A percentile compares a stretch with the other conserved stretches of the same genome.
phyloP scores from a whole-genome alignment of 2,797 vertebrate species.

The Pseudocheirus occidentalis region DNA sequence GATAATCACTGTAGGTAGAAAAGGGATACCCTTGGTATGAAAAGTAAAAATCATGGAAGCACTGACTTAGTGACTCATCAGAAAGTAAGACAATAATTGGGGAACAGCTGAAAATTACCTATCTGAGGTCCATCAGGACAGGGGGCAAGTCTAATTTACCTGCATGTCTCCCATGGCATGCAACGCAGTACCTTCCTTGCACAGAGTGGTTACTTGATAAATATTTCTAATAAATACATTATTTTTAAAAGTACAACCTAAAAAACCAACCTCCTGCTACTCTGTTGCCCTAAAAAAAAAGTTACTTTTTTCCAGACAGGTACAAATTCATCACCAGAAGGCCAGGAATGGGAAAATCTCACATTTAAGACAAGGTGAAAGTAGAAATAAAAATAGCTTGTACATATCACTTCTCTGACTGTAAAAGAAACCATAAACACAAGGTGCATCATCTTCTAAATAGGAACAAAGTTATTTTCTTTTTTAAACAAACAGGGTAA shows the following conservation, averaged over 20 bases:
- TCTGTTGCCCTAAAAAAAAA: conserved; percentile 29
- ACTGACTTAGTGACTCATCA: conserved; percentile 23
- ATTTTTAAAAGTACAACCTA: conserved; percentile 23
- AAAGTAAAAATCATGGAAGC: conserved; percentile 5
- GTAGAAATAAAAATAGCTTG: conserved; percentile 64
- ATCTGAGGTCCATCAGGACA: background rate
- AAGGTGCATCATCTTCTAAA: conserved; percentile 8
- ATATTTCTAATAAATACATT: background rate
- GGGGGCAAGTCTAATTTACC: background rate
- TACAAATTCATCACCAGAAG: conserved; percentile 6
- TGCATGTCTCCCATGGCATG: background rate
- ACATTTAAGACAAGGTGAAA: conserved; percentile 50
- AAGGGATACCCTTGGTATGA: background rate
- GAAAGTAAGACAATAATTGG: conserved; percentile 18
- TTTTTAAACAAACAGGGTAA: background rate
- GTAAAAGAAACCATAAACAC: conserved; percentile 39
- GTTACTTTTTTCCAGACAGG: conserved; percentile 17
- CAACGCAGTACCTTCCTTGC: background rate
- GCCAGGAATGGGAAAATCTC: conserved; percentile 38
- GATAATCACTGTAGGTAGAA: background rate
- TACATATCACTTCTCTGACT: conserved; percentile 52
- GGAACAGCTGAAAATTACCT: background rate
- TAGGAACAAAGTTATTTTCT: background rate
- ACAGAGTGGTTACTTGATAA: background rate
- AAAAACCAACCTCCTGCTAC: background rate